Base-by-base conservation (phyloP, 1,140 invertebrate species). In the Bombus breviceps region DNA sequence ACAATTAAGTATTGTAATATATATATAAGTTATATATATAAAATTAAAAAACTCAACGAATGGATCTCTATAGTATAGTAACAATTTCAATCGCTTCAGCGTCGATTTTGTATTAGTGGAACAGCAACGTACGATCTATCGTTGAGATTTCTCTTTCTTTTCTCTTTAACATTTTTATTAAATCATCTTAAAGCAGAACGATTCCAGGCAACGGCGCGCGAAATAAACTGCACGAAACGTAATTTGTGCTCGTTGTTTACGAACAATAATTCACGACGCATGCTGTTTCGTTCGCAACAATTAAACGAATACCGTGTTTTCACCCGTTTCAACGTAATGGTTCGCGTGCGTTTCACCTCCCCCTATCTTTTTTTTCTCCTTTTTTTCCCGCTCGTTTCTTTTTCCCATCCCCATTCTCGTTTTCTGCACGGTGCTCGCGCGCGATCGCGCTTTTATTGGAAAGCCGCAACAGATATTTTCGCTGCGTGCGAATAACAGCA, bases 401-500 rank as follows among this genome's bases (percentile, higher is more conserved):
- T 41, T 25, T 12, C 15, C 15, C 4, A 13, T 18, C 22, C 22
- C 22, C 18, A 0, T 47, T 1, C 57, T 25, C 75, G 13, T 32
- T 41, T 15, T 15, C 25, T 22, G 8, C 28, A 9, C 6, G 32
- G 12, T 25, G 25, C 15, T 39, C 76, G 76, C 37, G 73, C 76
- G 76, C 41, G 76, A 66, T 79, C 77, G 41, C 62, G 18, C 32
- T 66, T 66, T 66, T 75, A 76, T 53, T 64, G 59, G 73, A 83
- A 77, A 66, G 59, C 81, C 39, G 73, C 81, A 77, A 83, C 81
- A 83, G 81, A 77, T 76, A 83, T 77, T 78, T 83, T 57, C 73
- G 22, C 82, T 77, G 82, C 74, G 74, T 77, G 82, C 74, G 82
- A 83, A 83, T 69, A 83, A 78, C 64, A 53, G 82, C 82, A 83